phyloP scores from a whole-genome alignment of 1,140 invertebrate genomes.

The Caenorhabditis brenneri region DNA sequence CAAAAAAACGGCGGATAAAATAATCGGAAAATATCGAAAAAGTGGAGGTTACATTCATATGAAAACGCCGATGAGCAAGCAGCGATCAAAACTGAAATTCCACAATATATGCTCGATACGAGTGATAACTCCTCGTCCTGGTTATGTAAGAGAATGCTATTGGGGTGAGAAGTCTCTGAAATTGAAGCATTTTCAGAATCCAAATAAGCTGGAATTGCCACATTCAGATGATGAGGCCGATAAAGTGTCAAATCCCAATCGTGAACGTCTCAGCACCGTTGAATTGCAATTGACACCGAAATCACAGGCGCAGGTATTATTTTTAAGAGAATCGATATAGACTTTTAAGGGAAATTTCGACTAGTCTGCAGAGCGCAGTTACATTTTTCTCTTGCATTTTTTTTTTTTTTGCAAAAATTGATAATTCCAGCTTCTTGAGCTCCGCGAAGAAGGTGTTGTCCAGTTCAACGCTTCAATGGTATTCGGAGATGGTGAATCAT shows the following conservation, averaged over 20 bases:
- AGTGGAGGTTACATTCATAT: background rate
- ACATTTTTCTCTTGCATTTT: too few species aligned
- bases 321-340: too few species aligned
- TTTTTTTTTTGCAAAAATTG: too few species aligned
- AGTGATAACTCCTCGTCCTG: background rate
- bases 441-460: background rate
- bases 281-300: background rate
- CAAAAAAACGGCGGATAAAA: background rate
- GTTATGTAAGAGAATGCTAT: background rate
- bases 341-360: too few species aligned
- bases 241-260: background rate
- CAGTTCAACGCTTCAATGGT: constrained; percentile 26
- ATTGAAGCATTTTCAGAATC: background rate
- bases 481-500: background rate
- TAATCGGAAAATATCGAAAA: background rate
- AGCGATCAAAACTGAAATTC: background rate
- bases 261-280: background rate
- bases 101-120: background rate
- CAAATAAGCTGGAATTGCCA: background rate
- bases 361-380: too few species aligned
- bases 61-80: background rate
- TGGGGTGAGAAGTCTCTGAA: background rate
- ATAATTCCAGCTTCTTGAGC: background rate
- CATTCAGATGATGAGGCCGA: background rate
- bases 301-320: background rate